Percentiles rank a stretch among this genome's conserved stretches.
phyloP scores from a whole-genome alignment of 2,888 invertebrate species.

The Nomada lathburiana region DNA sequence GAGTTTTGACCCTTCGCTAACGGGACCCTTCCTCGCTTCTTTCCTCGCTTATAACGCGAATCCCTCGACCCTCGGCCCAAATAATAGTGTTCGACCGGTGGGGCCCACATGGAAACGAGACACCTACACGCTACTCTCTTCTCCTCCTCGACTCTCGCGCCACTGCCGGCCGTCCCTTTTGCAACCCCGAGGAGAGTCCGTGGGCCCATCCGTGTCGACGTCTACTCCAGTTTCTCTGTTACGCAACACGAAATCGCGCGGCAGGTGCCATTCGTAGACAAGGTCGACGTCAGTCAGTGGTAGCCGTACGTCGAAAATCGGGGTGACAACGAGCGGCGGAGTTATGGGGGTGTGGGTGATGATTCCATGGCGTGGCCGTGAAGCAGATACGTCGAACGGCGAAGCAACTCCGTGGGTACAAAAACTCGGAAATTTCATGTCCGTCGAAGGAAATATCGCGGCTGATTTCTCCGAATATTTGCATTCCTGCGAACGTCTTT shows the following conservation, averaged over 20 bases:
- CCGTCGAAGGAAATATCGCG: neutral
- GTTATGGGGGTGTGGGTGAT: too few species aligned
- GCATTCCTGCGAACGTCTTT: neutral
- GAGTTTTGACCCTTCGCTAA: constrained; percentile 82
- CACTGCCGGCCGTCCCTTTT: constrained; percentile 9
- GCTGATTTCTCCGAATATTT: neutral
- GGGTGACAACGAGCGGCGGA: neutral
- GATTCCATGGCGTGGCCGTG: neutral
- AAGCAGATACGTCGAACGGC: neutral
- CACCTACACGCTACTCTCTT: constrained; percentile 62
- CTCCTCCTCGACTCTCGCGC: constrained; percentile 38
- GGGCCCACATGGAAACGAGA: constrained; percentile 73
- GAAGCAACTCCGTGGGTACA: neutral
- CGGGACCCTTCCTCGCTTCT: constrained; percentile 83
- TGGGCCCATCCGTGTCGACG: neutral
- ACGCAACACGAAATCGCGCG: constrained; percentile 67
- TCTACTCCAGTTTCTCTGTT: constrained; percentile 66
- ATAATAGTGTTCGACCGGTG: constrained; percentile 79
- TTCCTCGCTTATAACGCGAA: constrained; percentile 80
- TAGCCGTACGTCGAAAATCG: constrained; percentile 15
- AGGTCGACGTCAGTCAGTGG: constrained; percentile 52
- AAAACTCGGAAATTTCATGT: too few species aligned
- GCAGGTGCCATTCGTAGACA: constrained; percentile 66
- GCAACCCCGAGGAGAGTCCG: neutral
- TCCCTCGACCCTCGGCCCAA: constrained; percentile 78